Percentiles rank a stretch among this genome's conserved stretches.
These are phyloP conservation scores for Rana temporaria DNA, from an alignment of 2,113 vertebrate species.

Conservation along the genomic window DNA sequence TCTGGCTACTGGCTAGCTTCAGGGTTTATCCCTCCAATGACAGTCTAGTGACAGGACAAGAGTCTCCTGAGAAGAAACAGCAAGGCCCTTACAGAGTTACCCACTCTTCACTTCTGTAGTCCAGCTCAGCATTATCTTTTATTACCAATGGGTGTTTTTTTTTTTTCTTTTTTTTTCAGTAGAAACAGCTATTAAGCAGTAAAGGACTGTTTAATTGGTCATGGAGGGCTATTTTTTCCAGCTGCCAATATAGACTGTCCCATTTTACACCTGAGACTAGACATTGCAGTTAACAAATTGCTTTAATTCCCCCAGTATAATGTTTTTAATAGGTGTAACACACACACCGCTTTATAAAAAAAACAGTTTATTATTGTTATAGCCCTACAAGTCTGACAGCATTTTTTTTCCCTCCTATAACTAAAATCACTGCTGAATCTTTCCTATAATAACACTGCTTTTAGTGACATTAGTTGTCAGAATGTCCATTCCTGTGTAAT, in stretches of 20 bases:
- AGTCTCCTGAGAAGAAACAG: slow-evolving; percentile 31
- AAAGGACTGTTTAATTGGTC: slow-evolving; percentile 47
- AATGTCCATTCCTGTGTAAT: no score
- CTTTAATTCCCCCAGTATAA: background rate
- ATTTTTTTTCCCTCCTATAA: no score
- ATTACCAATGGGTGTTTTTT: slow-evolving; percentile 34
- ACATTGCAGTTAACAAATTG: background rate
- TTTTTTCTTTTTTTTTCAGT: background rate
- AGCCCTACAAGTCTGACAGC: no score
- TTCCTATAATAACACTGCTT: no score
- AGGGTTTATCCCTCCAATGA: slow-evolving; percentile 49
- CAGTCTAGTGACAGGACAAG: slow-evolving; percentile 29
- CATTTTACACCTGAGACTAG: background rate
- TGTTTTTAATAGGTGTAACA: background rate
- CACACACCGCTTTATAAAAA: no score
- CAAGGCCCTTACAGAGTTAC: slow-evolving; percentile 25
- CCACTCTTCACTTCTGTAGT: slow-evolving; percentile 2
- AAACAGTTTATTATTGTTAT: no score
- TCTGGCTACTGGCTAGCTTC: slow-evolving; percentile 50
- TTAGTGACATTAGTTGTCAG: no score
- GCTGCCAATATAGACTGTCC: background rate
- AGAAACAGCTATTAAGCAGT: slow-evolving; percentile 31
- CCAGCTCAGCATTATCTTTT: slow-evolving; percentile 32
- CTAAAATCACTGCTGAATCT: no score
- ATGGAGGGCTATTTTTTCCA: slow-evolving; percentile 5